Conservation (phyloP, 2,113 vertebrate genomes). For the Nothocercus nigrocapillus region DNA sequence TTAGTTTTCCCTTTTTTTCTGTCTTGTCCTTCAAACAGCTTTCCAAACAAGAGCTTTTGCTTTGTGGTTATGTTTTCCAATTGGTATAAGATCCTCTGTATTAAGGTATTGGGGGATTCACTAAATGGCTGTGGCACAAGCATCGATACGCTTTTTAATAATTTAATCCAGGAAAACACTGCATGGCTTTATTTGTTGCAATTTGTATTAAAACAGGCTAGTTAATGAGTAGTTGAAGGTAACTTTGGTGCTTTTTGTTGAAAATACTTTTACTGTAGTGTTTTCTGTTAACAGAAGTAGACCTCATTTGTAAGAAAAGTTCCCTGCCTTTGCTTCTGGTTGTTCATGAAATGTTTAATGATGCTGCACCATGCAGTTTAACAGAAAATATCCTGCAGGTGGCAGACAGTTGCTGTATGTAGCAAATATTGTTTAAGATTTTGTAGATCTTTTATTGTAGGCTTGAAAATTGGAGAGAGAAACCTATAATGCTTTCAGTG, state of each 20-base stretch:
- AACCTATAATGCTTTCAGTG: background rate
- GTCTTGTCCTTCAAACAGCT: background rate
- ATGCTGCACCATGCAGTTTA: background rate
- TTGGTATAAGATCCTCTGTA: background rate
- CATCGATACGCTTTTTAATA: background rate
- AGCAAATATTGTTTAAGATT: background rate
- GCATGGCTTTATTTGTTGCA: background rate
- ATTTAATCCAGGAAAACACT: background rate
- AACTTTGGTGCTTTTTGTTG: background rate
- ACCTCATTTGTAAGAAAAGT: background rate
- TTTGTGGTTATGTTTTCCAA: background rate
- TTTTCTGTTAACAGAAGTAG: background rate
- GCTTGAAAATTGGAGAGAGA: background rate
- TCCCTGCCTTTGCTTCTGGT: background rate
- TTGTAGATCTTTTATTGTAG: background rate
- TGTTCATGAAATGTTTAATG: background rate
- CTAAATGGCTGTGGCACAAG: too few relatives aligned
- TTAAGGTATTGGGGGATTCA: background rate
- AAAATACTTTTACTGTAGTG: background rate
- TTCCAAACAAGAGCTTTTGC: background rate
- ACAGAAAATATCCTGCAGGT: conserved; percentile 26
- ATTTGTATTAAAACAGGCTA: background rate
- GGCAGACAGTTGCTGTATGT: background rate
- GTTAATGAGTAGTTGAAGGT: background rate
- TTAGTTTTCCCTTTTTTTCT: accelerated